Base-by-base conservation (phyloP, 2,888 invertebrate genomes). In the Callimorpha dominula region DNA sequence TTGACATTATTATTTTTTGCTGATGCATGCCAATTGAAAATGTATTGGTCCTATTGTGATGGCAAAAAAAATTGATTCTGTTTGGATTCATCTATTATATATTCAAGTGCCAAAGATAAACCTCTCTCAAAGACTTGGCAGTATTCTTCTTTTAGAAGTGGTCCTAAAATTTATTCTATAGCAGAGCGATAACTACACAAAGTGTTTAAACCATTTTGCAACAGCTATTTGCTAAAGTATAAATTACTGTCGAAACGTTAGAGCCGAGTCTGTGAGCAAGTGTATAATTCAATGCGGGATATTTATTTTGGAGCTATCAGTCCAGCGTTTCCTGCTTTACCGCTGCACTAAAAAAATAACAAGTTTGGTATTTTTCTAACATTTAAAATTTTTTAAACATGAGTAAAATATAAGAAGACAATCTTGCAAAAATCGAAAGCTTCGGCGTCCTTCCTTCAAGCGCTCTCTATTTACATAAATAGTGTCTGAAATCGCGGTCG, bases 381-480 rank as follows among this genome's bases (percentile, higher is more conserved):
- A 63, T 42, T 42, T 40, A 4, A 1, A 64, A 43, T 8, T 43
- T 1, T 57, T 46, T n/a, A 46, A 46, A 20, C n/a, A 6, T 20
- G 14, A 20, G 20, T 20, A 49, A 6, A 49, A 49, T 8, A 49
- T 12, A 46, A 49, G 8, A 15, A 65, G 50, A 50, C 50, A 31
- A 15, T 40, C 15, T 50, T 14, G 40, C n/a, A 14, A 15, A 62
- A 60, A 42, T 12, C 66, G 11, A 17, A 54, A 12, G 42, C 8
- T 42, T 11, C 20, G 4, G 1, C 20, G 31, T 62, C 49, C 49
- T 70, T 49, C 9, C 14, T 60, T 46, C 67, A 49, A 73, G 50
- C 67, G 68, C 65, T 65, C 65, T 67, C 60, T 71, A 70, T 75
- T 82, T 74, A 76, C 54, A 72, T 73, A 67, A 14, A 43, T 70